Base-by-base conservation (phyloP, 2,113 vertebrate genomes). In the Silurus meridionalis region DNA sequence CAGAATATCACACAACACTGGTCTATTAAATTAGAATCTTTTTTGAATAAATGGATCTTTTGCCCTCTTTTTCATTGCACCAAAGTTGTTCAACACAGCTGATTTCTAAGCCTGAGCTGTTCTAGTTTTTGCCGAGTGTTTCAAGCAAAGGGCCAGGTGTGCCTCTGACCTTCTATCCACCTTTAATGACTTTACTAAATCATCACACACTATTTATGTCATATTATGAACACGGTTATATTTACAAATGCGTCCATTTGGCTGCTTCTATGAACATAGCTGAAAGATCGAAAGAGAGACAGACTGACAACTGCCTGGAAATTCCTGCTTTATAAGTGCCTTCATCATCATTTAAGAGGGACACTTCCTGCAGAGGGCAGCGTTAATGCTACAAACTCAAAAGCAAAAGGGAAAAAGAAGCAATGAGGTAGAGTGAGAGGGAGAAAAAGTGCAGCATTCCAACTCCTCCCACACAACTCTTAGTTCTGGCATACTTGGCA, bases 401-500 rank as follows among this genome's bases (percentile, higher is more conserved):
- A 79, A 90, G 91, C 37, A 89, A 92, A 90, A 84, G 28, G 83
- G 53, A 85, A 79, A 89, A 90, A 85, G 48, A 82, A 52, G 82
- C 28, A 80, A 46, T 17, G 8, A 61, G 53, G n/a, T 19, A 67
- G 50, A 79, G 10, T 10, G 37, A 82, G 46, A 63, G 80, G 61
- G 55, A 64, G n/a, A 28, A 23, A 77, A 69, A 25, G 69, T 53
- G 71, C 86, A 91, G 89, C 88, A 86, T 83, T 23, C 88, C 84
- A 89, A 90, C 85, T 90, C 83, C 92, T 94, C 92, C 93, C 93
- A 94, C 92, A 90, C 91, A 93, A 93, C 93, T 92, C 74, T 89
- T 92, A 95, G 94, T 93, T 94, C 92, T 94, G 92, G 91, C 91
- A 95, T 95, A 95, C 93, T 92, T 95, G 94, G 94, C 95, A 92